Evolutionary conservation across 2,797 vertebrate genomes (phyloP).

Genomic region (Rhincodon typus): DNA sequence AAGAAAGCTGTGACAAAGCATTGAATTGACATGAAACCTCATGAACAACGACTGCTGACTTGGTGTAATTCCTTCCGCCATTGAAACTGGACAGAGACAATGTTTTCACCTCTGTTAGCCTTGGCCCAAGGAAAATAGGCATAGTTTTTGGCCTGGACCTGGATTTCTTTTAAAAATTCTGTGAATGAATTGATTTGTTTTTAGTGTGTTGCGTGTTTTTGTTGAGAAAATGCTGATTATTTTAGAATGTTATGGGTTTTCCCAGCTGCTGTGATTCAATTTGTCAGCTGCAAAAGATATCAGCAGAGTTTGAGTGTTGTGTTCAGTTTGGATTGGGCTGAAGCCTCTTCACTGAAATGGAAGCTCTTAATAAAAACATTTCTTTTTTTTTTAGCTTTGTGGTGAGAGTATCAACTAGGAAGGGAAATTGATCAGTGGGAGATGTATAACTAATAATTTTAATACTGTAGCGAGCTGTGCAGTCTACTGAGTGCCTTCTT

Average conservation of each 20-base stretch:
- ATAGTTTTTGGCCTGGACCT: background rate
- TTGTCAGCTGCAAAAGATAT: background rate
- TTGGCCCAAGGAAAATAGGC: background rate
- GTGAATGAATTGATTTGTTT: background rate
- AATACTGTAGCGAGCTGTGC: no score
- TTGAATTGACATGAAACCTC: background rate
- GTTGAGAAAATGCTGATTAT: no score
- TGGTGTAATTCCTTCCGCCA: background rate
- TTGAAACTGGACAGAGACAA: background rate
- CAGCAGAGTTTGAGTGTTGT: background rate
- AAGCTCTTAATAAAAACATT: no score
- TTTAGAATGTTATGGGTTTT: no score
- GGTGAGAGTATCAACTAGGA: no score
- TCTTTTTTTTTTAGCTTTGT: no score
- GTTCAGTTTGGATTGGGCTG: background rate
- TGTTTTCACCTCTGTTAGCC: background rate
- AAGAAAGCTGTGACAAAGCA: background rate
- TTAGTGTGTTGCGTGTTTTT: background rate
- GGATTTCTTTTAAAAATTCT: background rate
- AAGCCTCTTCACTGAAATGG: background rate
- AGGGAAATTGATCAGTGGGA: no score
- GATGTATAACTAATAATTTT: no score
- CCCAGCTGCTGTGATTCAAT: no score
- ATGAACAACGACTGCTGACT: background rate
- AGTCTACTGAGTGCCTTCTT: no score